These are phyloP conservation scores for Koerneria pararmatus DNA, from an alignment of 2,888 invertebrate species.

Conservation along the genomic window DNA sequence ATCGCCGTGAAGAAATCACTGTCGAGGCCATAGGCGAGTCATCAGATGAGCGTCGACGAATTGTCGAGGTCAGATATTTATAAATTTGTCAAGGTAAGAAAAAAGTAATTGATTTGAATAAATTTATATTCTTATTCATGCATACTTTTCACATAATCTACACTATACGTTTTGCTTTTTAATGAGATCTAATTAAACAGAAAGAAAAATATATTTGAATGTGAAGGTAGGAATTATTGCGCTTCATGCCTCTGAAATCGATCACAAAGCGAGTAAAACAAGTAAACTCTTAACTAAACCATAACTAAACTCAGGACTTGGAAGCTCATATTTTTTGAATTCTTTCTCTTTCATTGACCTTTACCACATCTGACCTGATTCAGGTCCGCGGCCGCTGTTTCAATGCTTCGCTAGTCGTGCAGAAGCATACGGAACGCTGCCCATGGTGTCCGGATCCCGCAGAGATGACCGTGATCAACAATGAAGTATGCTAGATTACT, in stretches of 20 bases:
- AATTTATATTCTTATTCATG: neutral
- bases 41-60: slow-evolving; percentile 25
- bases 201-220: too few relatives aligned
- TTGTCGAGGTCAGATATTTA: slow-evolving; percentile 24
- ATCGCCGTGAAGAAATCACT: slow-evolving; percentile 7
- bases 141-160: too few relatives aligned
- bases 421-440: slow-evolving; percentile 48
- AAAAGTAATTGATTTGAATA: neutral
- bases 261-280: too few relatives aligned
- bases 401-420: slow-evolving; percentile 49
- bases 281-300: too few relatives aligned
- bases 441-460: slow-evolving; percentile 56
- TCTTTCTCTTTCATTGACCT: neutral
- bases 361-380: neutral
- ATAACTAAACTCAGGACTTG: too few relatives aligned
- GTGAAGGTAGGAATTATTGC: too few relatives aligned
- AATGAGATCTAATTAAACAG: too few relatives aligned
- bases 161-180: too few relatives aligned
- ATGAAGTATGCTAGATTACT: slow-evolving; percentile 30
- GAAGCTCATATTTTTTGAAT: neutral
- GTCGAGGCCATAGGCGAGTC: slow-evolving; percentile 17
- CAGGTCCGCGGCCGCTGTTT: slow-evolving; percentile 51
- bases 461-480: slow-evolving; percentile 44
- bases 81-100: neutral
- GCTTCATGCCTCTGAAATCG: too few relatives aligned